Evolutionary conservation across 2,113 vertebrate genomes (phyloP), one percentile per base, ranked within the genome.

Genomic region (Xenopus laevis): DNA sequence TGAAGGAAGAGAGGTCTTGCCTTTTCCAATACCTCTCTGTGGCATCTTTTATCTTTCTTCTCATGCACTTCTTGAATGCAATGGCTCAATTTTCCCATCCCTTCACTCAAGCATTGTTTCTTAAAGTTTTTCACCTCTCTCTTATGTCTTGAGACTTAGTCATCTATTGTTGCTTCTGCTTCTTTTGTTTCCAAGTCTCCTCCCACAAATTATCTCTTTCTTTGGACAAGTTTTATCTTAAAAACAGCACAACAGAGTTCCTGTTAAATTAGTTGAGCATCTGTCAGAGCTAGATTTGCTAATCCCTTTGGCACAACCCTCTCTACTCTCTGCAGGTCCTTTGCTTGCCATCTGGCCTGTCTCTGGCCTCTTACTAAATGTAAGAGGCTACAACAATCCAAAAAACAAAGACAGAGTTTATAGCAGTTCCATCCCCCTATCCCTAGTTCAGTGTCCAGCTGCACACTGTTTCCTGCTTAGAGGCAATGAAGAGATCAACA

Each of bases 271-370:
- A 33, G 13, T 44, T 64, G 63, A 77, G 47, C 74, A 77, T 70
- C 74, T 77, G 74, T 60, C 60, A 64, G 44, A 62, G 23, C 50
- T 64, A 30, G 59, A 57, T 16, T 69, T 69, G 74, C 47, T 77
- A 57, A 64, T 77, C 74, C 59, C 59, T 40, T 20, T 67, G 55
- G 16, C 57, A 21, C 72, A 59, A 9, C 66, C 65, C 58, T 44
- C 65, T 69, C 18, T 50, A 10, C 66, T 57, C 52, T 70, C 18
- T 64, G 47, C 60, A 57, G 58, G 67, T 64, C 60, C 74, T 30
- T 46, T 77, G 66, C 66, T 77, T 59, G 57, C 74, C 74, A 77
- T 77, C 74, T 77, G 74, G 66, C 69, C 9, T 70, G 47, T 77
- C 74, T 58, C 59, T 64, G 47, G 30, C 67, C 66, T 70, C 67